Percentiles rank a stretch among this genome's conserved stretches.
phyloP scores from a whole-genome alignment of 2,888 invertebrate species.

The Nomada hirtipes region DNA sequence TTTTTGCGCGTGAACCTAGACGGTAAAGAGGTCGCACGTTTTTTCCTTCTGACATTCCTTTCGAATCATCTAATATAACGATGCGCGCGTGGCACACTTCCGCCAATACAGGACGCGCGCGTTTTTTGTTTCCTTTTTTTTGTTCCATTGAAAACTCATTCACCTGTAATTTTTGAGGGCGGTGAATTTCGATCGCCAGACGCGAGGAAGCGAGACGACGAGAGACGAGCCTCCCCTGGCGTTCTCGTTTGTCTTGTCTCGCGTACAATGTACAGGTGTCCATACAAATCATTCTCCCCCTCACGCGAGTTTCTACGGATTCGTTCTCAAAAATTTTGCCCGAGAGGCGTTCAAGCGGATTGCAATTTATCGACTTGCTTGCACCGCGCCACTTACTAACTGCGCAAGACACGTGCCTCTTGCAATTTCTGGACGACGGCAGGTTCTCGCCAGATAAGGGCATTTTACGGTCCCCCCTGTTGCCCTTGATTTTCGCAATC shows the following conservation, averaged over 20 bases:
- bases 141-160: background rate
- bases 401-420: background rate
- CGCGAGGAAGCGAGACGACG: background rate
- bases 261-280: too few relatives aligned
- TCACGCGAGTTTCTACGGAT: background rate
- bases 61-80: conserved; percentile 13
- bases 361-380: conserved; percentile 1
- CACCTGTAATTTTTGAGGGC: background rate
- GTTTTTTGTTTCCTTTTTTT: too few relatives aligned
- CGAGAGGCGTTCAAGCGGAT: background rate
- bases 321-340: background rate
- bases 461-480: background rate
- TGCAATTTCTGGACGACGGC: background rate
- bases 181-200: background rate
- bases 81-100: conserved; percentile 22
- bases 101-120: background rate
- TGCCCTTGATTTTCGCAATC: background rate
- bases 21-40: conserved; percentile 23
- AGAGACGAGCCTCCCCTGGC: too few relatives aligned
- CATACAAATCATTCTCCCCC: background rate
- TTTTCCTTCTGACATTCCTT: conserved; percentile 13
- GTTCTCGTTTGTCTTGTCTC: too few relatives aligned
- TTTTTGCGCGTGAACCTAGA: conserved; percentile 3
- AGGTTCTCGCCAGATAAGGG: background rate
- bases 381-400: background rate